A percentile compares a stretch with the other conserved stretches of the same genome.
Evolutionary conservation across 2,113 vertebrate species (phyloP).

Genomic region (Collichthys lucidus): DNA sequence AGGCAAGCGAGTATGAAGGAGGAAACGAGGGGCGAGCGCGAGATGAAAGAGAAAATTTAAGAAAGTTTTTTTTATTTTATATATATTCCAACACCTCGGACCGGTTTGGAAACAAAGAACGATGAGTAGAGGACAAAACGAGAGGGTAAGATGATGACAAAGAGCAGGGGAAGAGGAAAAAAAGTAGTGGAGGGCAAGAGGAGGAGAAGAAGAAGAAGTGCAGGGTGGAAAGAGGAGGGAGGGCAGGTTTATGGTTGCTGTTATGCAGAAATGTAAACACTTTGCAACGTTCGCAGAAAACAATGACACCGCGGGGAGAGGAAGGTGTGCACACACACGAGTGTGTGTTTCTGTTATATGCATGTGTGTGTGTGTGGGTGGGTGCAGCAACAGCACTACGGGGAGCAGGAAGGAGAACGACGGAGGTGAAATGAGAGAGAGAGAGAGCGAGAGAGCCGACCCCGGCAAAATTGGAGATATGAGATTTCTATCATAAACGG

Average conservation of each 20-base stretch:
- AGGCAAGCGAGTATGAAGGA: constrained; percentile 55
- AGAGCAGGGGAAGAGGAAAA: neutral
- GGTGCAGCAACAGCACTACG: constrained; percentile 69
- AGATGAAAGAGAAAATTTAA: constrained; percentile 73
- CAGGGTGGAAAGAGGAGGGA: constrained; percentile 22
- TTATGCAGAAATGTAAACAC: constrained; percentile 84
- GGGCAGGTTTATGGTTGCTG: constrained; percentile 78
- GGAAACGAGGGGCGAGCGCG: constrained; percentile 39
- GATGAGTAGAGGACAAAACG: constrained; percentile 42
- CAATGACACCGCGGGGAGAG: constrained; percentile 81
- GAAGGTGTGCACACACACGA: constrained; percentile 49
- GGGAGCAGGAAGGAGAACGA: constrained; percentile 72
- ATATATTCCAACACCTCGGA: constrained; percentile 4
- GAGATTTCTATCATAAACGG: constrained; percentile 55
- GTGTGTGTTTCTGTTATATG: constrained; percentile 22
- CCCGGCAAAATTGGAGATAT: constrained; percentile 39
- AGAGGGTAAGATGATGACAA: constrained; percentile 27
- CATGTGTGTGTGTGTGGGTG: constrained; percentile 53
- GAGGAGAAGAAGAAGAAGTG: constrained; percentile 16
- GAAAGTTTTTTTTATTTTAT: constrained; percentile 42
- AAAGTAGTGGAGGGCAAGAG: constrained; percentile 12
- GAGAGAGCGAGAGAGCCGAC: constrained; percentile 36
- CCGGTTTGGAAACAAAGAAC: constrained; percentile 22
- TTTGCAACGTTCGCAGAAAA: constrained; percentile 83
- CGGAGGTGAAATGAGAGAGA: constrained; percentile 70